Evolutionary conservation across 2,113 vertebrate species (phyloP), one percentile per base, ranked within the genome.

Genomic region (Pseudorasbora parva): DNA sequence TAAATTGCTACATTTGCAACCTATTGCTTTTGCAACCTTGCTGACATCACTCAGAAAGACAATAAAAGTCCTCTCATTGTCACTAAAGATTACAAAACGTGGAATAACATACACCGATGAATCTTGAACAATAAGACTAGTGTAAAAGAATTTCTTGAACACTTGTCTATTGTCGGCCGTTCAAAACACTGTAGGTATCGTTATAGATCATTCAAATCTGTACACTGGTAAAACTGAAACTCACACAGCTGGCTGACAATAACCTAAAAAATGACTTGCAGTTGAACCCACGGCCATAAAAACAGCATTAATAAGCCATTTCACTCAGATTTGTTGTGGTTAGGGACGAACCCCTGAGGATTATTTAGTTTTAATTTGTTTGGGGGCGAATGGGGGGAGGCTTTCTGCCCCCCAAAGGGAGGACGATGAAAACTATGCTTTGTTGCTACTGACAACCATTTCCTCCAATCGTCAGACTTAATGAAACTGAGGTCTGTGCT

Each of bases 381-480:
- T 43, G 49, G 5, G 33, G 37, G 76, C 51, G 17, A 81, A 23
- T 25, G 23, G 45, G 15, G 54, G 59, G 25, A 78, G 14, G 69
- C 59, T 14, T 41, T 85, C 59, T n/a, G 25, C 56, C 82, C 82
- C 41, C 27, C 8, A 30, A 82, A 86, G 71, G 41, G 69, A 85
- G 10, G 82, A 82, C 59, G 81, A 85, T 82, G 81, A 88, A 88
- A 78, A 86, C 56, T 69, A 74, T 79, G 77, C 88, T 88, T 82
- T 82, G 84, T 89, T 87, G 87, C 71, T 51, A 84, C 43, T 30
- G 68, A 88, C 60, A 72, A 75, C 87, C 75, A 78, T 85, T 87
- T 90, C 83, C 88, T 88, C 76, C 54, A 64, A 87, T 87, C 37
- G 84, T 86, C 82, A 84, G 78, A 85, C 72, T 88, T 81, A 82